Conservation (phyloP, 1,140 invertebrate species). For the Pogonomyrmex californicus region DNA sequence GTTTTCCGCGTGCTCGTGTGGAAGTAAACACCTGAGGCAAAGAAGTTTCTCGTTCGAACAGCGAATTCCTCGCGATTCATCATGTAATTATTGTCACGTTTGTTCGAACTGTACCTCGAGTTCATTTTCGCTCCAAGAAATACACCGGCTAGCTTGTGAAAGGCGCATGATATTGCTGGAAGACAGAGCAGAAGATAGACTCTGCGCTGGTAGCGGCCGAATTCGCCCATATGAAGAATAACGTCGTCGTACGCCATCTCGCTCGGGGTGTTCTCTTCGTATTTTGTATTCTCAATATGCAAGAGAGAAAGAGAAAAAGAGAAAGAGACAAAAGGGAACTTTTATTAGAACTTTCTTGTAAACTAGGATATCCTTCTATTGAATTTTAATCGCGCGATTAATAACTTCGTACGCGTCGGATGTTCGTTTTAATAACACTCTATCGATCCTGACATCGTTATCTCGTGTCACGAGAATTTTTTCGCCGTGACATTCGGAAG, state of each 20-base stretch:
- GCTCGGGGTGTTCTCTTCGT: background rate
- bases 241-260: slow-evolving; percentile 92
- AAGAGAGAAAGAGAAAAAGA: background rate
- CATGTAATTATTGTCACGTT: background rate
- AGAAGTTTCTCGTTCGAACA: slow-evolving; percentile 3
- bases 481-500: background rate
- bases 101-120: slow-evolving; percentile 86
- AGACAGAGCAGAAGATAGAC: slow-evolving; percentile 91
- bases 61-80: background rate
- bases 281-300: background rate
- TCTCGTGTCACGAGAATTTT: slow-evolving; percentile 13
- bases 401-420: background rate
- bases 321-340: background rate
- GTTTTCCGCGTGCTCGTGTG: slow-evolving; percentile 87
- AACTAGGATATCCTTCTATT: background rate
- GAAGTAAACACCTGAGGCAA: slow-evolving; percentile 88
- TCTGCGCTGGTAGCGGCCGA: slow-evolving; percentile 91
- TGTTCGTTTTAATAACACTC: background rate
- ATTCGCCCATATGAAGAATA: slow-evolving; percentile 90
- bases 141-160: slow-evolving; percentile 92
- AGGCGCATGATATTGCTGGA: slow-evolving; percentile 91
- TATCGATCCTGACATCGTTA: slow-evolving; percentile 19
- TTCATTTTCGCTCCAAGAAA: slow-evolving; percentile 90
- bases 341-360: slow-evolving; percentile 13
- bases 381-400: background rate